phyloP scores from a whole-genome alignment of 1,140 invertebrate species.

The Heliconius eleuchia region DNA sequence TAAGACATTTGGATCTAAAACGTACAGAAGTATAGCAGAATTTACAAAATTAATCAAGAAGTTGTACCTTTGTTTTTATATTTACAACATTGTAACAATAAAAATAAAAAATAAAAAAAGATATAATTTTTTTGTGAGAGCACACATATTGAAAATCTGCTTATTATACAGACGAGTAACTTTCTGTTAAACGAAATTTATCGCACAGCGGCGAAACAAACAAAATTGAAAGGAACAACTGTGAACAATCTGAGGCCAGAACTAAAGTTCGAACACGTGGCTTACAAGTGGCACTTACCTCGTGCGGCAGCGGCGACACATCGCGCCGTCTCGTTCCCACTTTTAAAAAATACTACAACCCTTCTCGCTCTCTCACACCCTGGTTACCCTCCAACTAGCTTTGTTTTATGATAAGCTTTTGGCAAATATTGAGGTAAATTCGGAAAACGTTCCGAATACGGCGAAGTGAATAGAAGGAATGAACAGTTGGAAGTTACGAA shows the following conservation, averaged over 20 bases:
- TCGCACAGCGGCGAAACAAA: not conserved
- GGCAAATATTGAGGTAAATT: slow-evolving; percentile 18
- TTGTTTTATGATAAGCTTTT: slow-evolving; percentile 19
- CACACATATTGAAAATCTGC: not conserved
- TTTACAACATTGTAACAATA: not conserved
- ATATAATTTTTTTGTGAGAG: not conserved
- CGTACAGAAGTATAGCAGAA: not conserved
- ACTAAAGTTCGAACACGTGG: slow-evolving; percentile 70
- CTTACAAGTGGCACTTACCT: slow-evolving; percentile 72
- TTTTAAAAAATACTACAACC: slow-evolving; percentile 64
- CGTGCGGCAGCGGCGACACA: slow-evolving; percentile 62
- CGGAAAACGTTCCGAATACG: not conserved
- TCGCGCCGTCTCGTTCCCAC: slow-evolving; percentile 75
- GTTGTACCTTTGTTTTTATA: too few species aligned
- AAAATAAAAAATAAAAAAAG: not conserved
- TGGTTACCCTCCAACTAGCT: slow-evolving; percentile 45
- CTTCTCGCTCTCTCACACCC: slow-evolving; percentile 76
- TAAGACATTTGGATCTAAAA: not conserved
- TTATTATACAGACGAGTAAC: not conserved
- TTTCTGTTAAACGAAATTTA: not conserved
- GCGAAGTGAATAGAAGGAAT: not conserved
- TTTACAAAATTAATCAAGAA: not conserved
- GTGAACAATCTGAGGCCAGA: slow-evolving; percentile 51
- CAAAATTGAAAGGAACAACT: slow-evolving; percentile 33
- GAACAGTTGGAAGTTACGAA: not conserved